phyloP scores from a whole-genome alignment of 2,113 vertebrate genomes.

The Peromyscus californicus region DNA sequence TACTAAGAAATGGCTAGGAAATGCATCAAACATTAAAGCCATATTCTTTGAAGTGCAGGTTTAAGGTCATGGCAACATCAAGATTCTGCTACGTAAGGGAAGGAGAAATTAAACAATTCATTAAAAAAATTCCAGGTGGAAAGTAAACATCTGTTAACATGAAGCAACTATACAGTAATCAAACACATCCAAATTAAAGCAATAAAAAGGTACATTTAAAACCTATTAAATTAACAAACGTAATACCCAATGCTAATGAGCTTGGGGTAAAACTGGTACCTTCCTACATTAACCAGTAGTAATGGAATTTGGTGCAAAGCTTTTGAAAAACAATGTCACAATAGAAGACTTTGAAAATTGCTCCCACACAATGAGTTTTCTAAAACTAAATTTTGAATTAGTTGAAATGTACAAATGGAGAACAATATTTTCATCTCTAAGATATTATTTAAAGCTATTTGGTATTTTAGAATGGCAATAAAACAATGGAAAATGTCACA shows the following conservation, averaged over 20 bases:
- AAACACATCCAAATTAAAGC: constrained; percentile 62
- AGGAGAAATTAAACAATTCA: constrained; percentile 28
- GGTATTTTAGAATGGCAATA: background rate
- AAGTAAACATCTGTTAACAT: constrained; percentile 60
- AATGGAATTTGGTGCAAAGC: background rate
- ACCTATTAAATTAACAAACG: constrained; percentile 59
- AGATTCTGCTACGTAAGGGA: background rate
- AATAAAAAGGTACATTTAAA: constrained; percentile 66
- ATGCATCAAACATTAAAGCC: background rate
- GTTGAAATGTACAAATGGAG: constrained; percentile 23
- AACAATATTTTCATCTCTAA: background rate
- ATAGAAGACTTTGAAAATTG: constrained; percentile 11
- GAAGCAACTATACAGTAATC: constrained; percentile 47
- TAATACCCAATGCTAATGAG: constrained; percentile 55
- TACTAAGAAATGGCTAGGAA: background rate
- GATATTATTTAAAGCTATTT: background rate
- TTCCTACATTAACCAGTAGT: background rate
- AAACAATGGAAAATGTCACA: background rate
- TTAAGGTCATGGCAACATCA: constrained; percentile 27
- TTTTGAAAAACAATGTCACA: constrained; percentile 42
- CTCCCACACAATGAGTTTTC: constrained; percentile 7
- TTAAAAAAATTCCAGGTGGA: constrained; percentile 43
- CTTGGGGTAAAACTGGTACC: constrained; percentile 1
- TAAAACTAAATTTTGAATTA: background rate
- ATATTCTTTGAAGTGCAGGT: background rate